Conservation (phyloP, 2,797 vertebrate species). For the Danio jaintianensis region DNA sequence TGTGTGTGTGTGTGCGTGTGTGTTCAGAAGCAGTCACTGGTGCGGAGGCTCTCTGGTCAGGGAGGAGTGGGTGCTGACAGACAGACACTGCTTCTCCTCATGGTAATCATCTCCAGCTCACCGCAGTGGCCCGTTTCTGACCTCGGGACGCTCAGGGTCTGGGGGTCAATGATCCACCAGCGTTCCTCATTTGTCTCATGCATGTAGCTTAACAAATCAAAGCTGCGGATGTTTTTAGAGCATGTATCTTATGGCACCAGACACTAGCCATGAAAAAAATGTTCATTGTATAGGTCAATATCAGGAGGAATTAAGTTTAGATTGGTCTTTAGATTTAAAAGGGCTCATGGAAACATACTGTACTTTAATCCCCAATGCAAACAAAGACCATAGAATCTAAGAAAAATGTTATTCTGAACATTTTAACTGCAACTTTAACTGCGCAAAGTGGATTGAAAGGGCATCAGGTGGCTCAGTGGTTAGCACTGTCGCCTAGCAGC, state of each 20-base stretch:
- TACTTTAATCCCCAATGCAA: neutral
- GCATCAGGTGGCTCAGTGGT: too few relatives aligned
- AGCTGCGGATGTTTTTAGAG: slow-evolving; percentile 48
- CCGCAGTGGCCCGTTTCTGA: slow-evolving; percentile 36
- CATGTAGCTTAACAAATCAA: slow-evolving; percentile 59
- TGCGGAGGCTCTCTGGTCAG: slow-evolving; percentile 95
- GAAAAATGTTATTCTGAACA: neutral
- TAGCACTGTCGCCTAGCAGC: too few relatives aligned
- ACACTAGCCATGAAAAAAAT: neutral
- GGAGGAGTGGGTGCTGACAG: slow-evolving; percentile 95
- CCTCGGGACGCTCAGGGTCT: slow-evolving; percentile 51
- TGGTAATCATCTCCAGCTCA: slow-evolving; percentile 73
- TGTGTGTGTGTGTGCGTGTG: slow-evolving; percentile 37
- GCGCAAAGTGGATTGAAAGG: too few relatives aligned
- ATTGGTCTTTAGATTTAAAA: neutral
- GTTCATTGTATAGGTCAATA: neutral
- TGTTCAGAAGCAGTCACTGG: slow-evolving; percentile 87
- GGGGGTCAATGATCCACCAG: slow-evolving; percentile 16
- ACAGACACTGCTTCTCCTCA: slow-evolving; percentile 94
- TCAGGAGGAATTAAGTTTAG: neutral
- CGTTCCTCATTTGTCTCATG: slow-evolving; percentile 52
- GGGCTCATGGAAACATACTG: neutral
- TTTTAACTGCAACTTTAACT: neutral
- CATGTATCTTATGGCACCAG: slow-evolving; percentile 16
- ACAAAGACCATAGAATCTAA: neutral